Conservation (phyloP, 2,888 invertebrate genomes). For the Coronaproctus castanopsis region DNA sequence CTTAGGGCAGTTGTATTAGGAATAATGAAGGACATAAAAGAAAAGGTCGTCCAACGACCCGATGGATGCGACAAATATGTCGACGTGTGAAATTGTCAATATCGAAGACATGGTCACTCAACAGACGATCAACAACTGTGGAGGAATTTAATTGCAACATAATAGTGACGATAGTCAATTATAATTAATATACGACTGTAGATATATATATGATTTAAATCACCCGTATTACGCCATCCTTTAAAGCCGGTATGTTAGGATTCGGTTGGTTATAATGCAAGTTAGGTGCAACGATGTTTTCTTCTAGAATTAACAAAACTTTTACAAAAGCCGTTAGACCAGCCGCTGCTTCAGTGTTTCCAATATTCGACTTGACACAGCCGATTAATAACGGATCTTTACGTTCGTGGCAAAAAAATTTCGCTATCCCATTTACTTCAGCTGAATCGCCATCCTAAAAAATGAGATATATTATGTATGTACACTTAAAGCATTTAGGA, state of each 20-base stretch:
- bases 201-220: neutral
- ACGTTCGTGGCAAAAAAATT: conserved; percentile 51
- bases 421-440: conserved; percentile 84
- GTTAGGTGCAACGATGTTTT: conserved; percentile 74
- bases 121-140: too few relatives aligned
- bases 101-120: too few relatives aligned
- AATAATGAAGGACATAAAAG: too few relatives aligned
- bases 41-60: too few relatives aligned
- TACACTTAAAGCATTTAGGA: neutral
- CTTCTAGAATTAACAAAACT: conserved; percentile 79
- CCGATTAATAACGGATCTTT: conserved; percentile 73
- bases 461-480: neutral
- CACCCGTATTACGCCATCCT: conserved; percentile 65
- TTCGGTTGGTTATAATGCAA: conserved; percentile 76
- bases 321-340: conserved; percentile 81
- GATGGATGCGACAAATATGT: too few relatives aligned
- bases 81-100: too few relatives aligned
- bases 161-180: too few relatives aligned
- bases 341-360: conserved; percentile 86
- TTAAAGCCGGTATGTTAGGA: conserved; percentile 67
- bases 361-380: conserved; percentile 97
- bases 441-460: conserved; percentile 78
- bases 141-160: too few relatives aligned
- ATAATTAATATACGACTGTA: too few relatives aligned
- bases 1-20: too few relatives aligned